Evolutionary conservation across 2,888 invertebrate genomes (phyloP).

Genomic region (Aquatica leii): DNA sequence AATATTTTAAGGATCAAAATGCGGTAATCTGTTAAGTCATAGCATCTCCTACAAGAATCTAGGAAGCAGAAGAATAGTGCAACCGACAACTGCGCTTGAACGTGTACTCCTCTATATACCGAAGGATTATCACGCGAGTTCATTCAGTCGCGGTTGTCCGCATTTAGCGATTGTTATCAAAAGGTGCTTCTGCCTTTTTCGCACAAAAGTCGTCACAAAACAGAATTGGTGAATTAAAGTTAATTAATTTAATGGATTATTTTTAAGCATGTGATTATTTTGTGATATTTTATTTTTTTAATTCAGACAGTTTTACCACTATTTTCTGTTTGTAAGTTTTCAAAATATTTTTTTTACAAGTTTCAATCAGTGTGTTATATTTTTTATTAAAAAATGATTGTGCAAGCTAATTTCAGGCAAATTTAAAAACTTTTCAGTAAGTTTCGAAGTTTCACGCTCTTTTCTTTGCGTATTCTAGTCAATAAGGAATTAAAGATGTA

Average conservation of each 20-base stretch:
- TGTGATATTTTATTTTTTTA: conserved; percentile 34
- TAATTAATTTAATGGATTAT: conserved; percentile 26
- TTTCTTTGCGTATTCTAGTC: background rate
- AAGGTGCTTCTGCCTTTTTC: conserved; percentile 38
- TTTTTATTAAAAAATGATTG: conserved; percentile 21
- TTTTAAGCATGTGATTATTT: conserved; percentile 43
- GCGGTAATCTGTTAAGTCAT: conserved; percentile 14
- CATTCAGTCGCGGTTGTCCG: conserved; percentile 43
- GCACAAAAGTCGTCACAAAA: conserved; percentile 21
- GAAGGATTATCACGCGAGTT: conserved; percentile 43
- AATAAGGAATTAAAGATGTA: no score
- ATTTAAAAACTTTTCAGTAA: background rate
- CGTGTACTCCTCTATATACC: conserved; percentile 39
- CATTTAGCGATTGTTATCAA: conserved; percentile 39
- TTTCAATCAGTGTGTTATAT: conserved; percentile 28
- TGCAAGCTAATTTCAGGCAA: conserved; percentile 11
- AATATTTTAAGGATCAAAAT: background rate
- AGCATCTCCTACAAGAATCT: conserved; percentile 17
- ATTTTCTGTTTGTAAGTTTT: conserved; percentile 37
- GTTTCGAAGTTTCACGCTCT: background rate
- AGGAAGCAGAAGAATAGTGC: conserved; percentile 30
- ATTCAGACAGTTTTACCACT: conserved; percentile 31
- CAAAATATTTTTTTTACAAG: conserved; percentile 19
- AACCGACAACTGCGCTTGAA: conserved; percentile 38
- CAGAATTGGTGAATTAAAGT: conserved; percentile 30